These are phyloP conservation scores for Pammene aurita DNA, from an alignment of 2,888 invertebrate genomes.

Conservation along the genomic window DNA sequence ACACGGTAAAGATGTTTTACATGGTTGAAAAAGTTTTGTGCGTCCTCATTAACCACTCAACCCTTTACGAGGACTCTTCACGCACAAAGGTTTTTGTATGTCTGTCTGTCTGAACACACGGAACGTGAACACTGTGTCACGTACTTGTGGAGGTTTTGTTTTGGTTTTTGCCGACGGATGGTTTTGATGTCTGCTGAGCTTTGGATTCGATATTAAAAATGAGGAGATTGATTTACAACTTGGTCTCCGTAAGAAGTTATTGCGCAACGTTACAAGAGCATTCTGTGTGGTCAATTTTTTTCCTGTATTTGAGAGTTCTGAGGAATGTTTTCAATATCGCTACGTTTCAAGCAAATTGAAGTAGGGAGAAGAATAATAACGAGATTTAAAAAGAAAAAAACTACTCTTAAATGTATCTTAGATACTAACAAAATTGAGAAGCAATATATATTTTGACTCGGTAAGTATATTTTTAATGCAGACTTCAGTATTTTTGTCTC, in stretches of 20 bases:
- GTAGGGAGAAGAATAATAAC: no score
- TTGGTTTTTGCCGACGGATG: slow-evolving; percentile 24
- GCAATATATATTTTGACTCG: no score
- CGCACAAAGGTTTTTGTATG: slow-evolving; percentile 58
- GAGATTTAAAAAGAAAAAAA: no score
- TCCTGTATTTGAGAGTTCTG: not conserved
- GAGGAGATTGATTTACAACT: not conserved
- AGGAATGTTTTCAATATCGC: no score
- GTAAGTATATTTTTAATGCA: no score
- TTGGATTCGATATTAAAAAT: slow-evolving; percentile 3
- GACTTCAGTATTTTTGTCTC: no score
- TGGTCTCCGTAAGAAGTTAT: not conserved
- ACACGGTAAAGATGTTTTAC: slow-evolving; percentile 46
- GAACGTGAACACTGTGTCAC: slow-evolving; percentile 51
- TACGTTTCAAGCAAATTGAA: no score
- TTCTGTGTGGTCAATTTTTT: not conserved
- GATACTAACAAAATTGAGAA: no score
- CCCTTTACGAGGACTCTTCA: slow-evolving; percentile 58
- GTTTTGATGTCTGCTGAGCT: slow-evolving; percentile 10
- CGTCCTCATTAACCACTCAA: slow-evolving; percentile 66
- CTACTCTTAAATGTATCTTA: no score
- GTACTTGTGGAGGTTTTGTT: slow-evolving; percentile 37
- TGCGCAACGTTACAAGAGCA: not conserved
- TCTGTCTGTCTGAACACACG: slow-evolving; percentile 1
- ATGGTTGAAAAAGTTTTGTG: slow-evolving; percentile 50